These are phyloP conservation scores for Rhynchotus rufescens DNA, from an alignment of 2,797 vertebrate species.

Conservation along the genomic window DNA sequence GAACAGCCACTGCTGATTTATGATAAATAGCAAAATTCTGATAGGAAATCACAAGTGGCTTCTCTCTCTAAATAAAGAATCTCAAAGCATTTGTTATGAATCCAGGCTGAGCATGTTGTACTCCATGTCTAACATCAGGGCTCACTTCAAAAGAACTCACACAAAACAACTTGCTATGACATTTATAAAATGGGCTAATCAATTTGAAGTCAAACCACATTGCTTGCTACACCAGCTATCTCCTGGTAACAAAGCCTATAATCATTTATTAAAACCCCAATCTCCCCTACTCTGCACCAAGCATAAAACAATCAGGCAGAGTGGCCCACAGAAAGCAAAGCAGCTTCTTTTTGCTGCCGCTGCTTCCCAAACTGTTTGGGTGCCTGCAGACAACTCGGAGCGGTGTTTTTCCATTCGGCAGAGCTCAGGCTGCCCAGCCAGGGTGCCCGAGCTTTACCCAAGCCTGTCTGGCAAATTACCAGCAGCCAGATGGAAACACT, in stretches of 20 bases:
- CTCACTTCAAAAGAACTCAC: slow-evolving; percentile 78
- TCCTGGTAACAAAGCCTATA: slow-evolving; percentile 77
- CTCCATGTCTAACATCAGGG: slow-evolving; percentile 73
- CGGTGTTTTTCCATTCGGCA: neutral
- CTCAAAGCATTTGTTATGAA: slow-evolving; percentile 80
- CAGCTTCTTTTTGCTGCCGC: slow-evolving; percentile 33
- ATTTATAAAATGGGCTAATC: slow-evolving; percentile 83
- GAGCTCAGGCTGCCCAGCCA: neutral
- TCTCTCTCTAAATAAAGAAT: slow-evolving; percentile 81
- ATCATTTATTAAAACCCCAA: slow-evolving; percentile 82
- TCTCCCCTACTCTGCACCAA: slow-evolving; percentile 58
- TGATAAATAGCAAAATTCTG: slow-evolving; percentile 81
- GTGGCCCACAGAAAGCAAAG: slow-evolving; percentile 44
- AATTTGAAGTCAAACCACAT: slow-evolving; percentile 81
- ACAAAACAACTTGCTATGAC: slow-evolving; percentile 79
- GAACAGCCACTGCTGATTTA: slow-evolving; percentile 74
- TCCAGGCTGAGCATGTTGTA: slow-evolving; percentile 76
- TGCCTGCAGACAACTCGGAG: slow-evolving; percentile 45
- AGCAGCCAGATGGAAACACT: slow-evolving; percentile 63
- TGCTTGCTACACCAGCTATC: slow-evolving; percentile 79
- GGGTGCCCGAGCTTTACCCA: slow-evolving; percentile 1
- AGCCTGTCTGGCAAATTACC: slow-evolving; percentile 37
- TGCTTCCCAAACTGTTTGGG: slow-evolving; percentile 53
- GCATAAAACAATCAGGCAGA: slow-evolving; percentile 49
- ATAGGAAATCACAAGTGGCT: slow-evolving; percentile 81